These are phyloP conservation scores for Caenorhabditis drosophilae DNA, from an alignment of 2,888 invertebrate genomes.

Conservation along the genomic window DNA sequence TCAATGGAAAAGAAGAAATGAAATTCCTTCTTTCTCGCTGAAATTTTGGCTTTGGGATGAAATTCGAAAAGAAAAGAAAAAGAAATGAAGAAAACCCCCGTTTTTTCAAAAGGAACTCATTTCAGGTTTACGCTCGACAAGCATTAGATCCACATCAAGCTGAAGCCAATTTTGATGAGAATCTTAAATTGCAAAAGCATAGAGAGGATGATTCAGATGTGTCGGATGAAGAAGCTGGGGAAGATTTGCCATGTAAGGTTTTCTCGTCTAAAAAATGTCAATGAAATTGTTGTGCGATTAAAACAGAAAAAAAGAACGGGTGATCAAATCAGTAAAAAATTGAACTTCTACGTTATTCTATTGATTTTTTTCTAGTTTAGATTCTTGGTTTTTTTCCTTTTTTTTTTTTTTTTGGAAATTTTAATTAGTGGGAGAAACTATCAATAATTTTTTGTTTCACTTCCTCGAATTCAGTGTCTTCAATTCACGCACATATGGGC, in stretches of 20 bases:
- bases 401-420: too few relatives aligned
- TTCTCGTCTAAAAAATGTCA: background rate
- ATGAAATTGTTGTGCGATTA: too few relatives aligned
- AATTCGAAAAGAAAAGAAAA: too few relatives aligned
- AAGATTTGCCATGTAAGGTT: conserved; percentile 63
- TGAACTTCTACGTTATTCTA: too few relatives aligned
- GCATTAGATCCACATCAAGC: conserved; percentile 64
- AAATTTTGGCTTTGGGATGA: too few relatives aligned
- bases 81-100: too few relatives aligned
- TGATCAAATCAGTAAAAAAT: too few relatives aligned
- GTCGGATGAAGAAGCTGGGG: conserved; percentile 65
- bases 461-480: conserved; percentile 67
- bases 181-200: conserved; percentile 53
- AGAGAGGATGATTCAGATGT: conserved; percentile 69
- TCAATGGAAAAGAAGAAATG: background rate
- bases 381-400: background rate
- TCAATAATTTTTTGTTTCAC: too few relatives aligned
- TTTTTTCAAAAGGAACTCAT: background rate
- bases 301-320: too few relatives aligned
- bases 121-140: conserved; percentile 71
- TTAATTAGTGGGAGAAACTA: too few relatives aligned
- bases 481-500: conserved; percentile 68
- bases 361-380: background rate
- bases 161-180: conserved; percentile 25
- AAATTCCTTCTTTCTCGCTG: too few relatives aligned